Conservation (phyloP, 2,888 invertebrate species). For the Phengaris arion region DNA sequence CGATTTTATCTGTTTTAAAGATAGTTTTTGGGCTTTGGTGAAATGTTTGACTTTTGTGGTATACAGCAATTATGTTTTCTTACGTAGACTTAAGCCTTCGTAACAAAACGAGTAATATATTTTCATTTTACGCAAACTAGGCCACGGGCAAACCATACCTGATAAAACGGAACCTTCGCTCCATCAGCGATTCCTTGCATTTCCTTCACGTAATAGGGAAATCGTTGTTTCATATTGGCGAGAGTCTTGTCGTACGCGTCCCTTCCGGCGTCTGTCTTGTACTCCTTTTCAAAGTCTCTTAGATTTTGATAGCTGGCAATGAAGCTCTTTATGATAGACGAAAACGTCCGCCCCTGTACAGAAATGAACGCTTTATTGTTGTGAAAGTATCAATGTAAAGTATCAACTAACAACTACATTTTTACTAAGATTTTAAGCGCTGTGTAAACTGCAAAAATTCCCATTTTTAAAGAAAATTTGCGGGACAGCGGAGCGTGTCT, state of each 20-base stretch:
- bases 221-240: slow-evolving; percentile 82
- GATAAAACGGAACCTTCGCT: slow-evolving; percentile 88
- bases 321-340: slow-evolving; percentile 85
- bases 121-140: too few species aligned
- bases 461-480: too few species aligned
- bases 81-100: too few species aligned
- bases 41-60: too few species aligned
- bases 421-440: not conserved
- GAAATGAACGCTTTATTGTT: slow-evolving; percentile 18
- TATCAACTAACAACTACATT: too few species aligned
- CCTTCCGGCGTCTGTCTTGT: slow-evolving; percentile 84
- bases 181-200: slow-evolving; percentile 93
- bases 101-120: too few species aligned
- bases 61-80: too few species aligned
- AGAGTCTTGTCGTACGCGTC: slow-evolving; percentile 87
- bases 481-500: too few species aligned
- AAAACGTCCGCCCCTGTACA: slow-evolving; percentile 89
- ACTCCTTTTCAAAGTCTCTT: slow-evolving; percentile 84
- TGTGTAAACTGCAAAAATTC: not conserved
- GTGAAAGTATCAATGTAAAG: slow-evolving; percentile 2
- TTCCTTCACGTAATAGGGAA: slow-evolving; percentile 90
- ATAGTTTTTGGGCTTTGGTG: too few species aligned
- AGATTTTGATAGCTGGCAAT: slow-evolving; percentile 81
- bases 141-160: slow-evolving; percentile 73
- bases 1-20: too few species aligned